These are phyloP conservation scores for Drosophila ambigua DNA, from an alignment of 1,140 invertebrate genomes.

Conservation along the genomic window DNA sequence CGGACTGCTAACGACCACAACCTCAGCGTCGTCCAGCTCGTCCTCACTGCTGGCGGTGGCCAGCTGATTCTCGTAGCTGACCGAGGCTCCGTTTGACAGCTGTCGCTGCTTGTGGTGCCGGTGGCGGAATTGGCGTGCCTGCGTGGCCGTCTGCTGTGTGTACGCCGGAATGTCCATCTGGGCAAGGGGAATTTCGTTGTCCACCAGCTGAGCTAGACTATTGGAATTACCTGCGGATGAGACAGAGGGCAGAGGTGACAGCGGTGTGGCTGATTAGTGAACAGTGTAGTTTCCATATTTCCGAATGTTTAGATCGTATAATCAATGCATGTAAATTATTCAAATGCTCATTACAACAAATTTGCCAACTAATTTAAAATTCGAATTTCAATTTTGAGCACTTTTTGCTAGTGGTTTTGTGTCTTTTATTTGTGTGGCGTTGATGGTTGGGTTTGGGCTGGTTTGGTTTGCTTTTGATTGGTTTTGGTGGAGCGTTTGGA, in stretches of 20 bases:
- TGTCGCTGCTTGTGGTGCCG: conserved; percentile 74
- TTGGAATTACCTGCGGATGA: conserved; percentile 86
- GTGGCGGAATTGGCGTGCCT: conserved; percentile 70
- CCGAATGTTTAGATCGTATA: conserved; percentile 38
- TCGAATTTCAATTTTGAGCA: conserved; percentile 66
- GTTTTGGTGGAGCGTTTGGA: conserved; percentile 10
- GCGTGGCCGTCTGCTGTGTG: conserved; percentile 63
- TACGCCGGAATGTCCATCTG: conserved; percentile 83
- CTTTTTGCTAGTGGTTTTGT: conserved; percentile 51
- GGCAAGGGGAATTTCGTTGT: conserved; percentile 87
- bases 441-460: conserved; percentile 1
- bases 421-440: conserved; percentile 30
- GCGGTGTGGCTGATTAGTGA: conserved; percentile 25
- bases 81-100: conserved; percentile 46
- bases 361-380: conserved; percentile 79
- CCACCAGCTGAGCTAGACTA: conserved; percentile 87
- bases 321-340: conserved; percentile 73
- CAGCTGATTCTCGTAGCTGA: conserved; percentile 72
- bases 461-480: conserved; percentile 32
- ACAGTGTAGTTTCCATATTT: conserved; percentile 2
- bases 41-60: conserved; percentile 67
- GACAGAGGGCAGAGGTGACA: conserved; percentile 12
- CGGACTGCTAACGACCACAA: conserved; percentile 70
- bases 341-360: conserved; percentile 76
- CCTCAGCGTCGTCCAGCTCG: conserved; percentile 69